Conservation (phyloP, 2,113 vertebrate species). For the Clinocottus analis region DNA sequence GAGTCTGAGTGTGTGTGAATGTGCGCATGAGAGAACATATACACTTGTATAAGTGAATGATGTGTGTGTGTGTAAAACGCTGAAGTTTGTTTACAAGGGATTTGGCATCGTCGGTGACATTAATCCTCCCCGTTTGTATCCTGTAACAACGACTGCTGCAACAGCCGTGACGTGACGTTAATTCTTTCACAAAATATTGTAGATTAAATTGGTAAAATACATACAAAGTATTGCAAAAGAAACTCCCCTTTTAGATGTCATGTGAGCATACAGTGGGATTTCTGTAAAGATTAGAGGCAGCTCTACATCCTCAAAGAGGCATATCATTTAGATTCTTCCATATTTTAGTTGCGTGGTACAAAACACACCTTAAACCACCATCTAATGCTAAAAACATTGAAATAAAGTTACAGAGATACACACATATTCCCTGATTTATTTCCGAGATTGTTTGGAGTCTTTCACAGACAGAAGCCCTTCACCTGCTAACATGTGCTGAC, state of each 20-base stretch:
- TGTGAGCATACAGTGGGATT: background rate
- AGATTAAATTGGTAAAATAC: slow-evolving; percentile 27
- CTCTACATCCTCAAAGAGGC: background rate
- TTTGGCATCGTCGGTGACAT: slow-evolving; percentile 50
- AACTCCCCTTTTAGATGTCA: background rate
- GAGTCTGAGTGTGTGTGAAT: slow-evolving; percentile 7
- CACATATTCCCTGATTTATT: background rate
- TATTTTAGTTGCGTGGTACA: background rate
- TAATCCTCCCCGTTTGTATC: slow-evolving; percentile 47
- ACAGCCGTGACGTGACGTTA: slow-evolving; percentile 12
- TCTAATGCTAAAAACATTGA: background rate
- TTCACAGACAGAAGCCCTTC: slow-evolving; percentile 3
- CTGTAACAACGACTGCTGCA: slow-evolving; percentile 23
- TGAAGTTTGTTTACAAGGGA: slow-evolving; percentile 46
- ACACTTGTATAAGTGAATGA: slow-evolving; percentile 21
- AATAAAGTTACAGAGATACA: background rate
- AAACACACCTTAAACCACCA: background rate
- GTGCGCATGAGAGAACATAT: slow-evolving; percentile 12
- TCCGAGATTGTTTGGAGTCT: background rate
- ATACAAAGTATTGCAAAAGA: background rate
- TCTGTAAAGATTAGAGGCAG: background rate
- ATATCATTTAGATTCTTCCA: background rate
- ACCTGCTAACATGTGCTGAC: slow-evolving; percentile 3
- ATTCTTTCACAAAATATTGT: slow-evolving; percentile 8
- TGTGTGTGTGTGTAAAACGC: slow-evolving; percentile 14